These are phyloP conservation scores for Chlorops oryzae DNA, from an alignment of 1,140 invertebrate genomes.

Conservation along the genomic window DNA sequence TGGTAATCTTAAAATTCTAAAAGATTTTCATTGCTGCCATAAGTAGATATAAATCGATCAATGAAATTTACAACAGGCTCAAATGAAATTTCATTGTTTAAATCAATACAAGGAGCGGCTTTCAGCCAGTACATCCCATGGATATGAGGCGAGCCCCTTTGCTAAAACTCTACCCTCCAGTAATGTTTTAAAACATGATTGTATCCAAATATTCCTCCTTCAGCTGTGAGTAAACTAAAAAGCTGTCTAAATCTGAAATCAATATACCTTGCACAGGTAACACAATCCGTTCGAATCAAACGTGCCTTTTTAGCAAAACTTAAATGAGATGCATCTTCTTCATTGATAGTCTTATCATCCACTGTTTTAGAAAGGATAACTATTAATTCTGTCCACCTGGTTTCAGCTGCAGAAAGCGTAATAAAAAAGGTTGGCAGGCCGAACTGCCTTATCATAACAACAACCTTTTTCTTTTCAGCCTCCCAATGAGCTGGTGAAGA, in stretches of 20 bases:
- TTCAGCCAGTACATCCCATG: conserved; percentile 48
- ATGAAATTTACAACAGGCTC: conserved; percentile 16
- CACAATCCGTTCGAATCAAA: conserved; percentile 10
- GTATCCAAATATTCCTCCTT: conserved; percentile 15
- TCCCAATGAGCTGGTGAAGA: conserved; percentile 26
- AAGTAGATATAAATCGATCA: conserved; percentile 13
- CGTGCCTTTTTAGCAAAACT: background rate
- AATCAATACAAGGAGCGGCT: conserved; percentile 37
- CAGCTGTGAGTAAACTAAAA: conserved; percentile 8
- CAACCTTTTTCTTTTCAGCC: conserved; percentile 22
- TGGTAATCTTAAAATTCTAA: conserved; percentile 1
- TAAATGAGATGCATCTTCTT: conserved; percentile 2
- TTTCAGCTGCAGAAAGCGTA: conserved; percentile 27
- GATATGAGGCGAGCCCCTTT: conserved; percentile 48
- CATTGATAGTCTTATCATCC: conserved; percentile 5
- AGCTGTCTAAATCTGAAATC: conserved; percentile 8
- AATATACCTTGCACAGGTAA: conserved; percentile 11
- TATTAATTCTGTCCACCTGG: conserved; percentile 32
- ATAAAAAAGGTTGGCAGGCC: conserved; percentile 29
- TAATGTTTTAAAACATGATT: conserved; percentile 21
- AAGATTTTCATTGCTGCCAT: conserved; percentile 4
- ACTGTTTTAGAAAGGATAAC: conserved; percentile 24
- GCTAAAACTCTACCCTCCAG: conserved; percentile 47
- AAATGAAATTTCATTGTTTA: conserved; percentile 25
- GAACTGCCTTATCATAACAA: conserved; percentile 26